Percentiles rank a stretch among this genome's conserved stretches.
phyloP scores from a whole-genome alignment of 1,140 invertebrate genomes.

The Euglossa dilemma region DNA sequence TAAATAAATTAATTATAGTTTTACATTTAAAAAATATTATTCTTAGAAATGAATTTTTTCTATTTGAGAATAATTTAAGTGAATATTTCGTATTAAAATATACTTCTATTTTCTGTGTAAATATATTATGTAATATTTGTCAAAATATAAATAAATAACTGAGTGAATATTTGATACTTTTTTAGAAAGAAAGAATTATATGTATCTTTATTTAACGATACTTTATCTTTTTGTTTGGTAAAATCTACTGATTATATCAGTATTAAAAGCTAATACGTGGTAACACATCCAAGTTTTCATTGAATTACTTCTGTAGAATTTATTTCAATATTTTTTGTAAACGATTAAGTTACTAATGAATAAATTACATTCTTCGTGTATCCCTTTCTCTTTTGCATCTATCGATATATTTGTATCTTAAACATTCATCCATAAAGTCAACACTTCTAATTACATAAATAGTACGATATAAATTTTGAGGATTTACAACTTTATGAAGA shows the following conservation, averaged over 20 bases:
- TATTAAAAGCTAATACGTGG: background rate
- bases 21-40: background rate
- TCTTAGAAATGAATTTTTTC: background rate
- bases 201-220: background rate
- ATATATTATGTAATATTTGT: background rate
- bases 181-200: background rate
- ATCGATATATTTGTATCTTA: background rate
- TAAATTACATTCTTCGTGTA: background rate
- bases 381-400: background rate
- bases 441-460: background rate
- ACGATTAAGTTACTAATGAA: constrained; percentile 6
- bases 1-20: background rate
- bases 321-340: background rate
- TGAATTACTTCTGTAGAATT: background rate
- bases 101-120: background rate
- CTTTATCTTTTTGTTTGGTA: background rate
- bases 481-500: background rate
- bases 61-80: background rate
- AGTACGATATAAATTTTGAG: background rate
- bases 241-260: background rate
- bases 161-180: constrained; percentile 10
- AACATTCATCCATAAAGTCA: background rate
- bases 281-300: background rate
- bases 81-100: constrained; percentile 8
- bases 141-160: constrained; percentile 22